Base-by-base conservation (phyloP, 2,113 vertebrate species). In the Hippocampus comes region DNA sequence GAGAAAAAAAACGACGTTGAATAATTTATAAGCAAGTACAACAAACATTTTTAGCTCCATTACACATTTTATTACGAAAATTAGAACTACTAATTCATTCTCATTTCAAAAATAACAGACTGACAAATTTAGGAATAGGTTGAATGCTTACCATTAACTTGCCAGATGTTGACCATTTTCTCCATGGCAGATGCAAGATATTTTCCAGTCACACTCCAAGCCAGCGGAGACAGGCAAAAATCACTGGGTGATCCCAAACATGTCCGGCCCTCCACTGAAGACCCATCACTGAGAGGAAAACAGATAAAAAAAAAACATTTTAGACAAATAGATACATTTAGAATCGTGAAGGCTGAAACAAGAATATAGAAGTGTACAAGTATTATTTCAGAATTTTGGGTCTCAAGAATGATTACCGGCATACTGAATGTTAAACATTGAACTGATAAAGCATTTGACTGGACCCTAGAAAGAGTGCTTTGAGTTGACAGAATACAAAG, bases 91-190 rank as follows among this genome's bases (percentile, higher is more conserved):
- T 59, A 5, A 61, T 34, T 18, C 9, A 61, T 17, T 9, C 27
- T 51, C 43, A 53, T 68, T 34, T 34, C 9, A 18, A 68, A 69
- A 68, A 23, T 66, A 55, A 25, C 15, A 42, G 1, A 25, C 9
- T 20, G 9, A 18, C 25, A 51, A 68, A 53, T 18, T 18, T 30
- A 49, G 55, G 51, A 55, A 4, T 12, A 55, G 18, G 2, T 14
- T 1, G 2, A 23, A 34, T 23, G 21, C 89, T 63, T 91, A 99
- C 97, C 97, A 43, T 96, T 99, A 73, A 99, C 95, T 86, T 98
- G 97, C 96, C 97, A 99, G 75, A 99, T 97, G 93, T 98, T 99
- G 79, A 99, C 95, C 90, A 94, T 91, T 83, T 99, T 99, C 71
- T 99, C 97, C 63, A 95, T 91, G 71, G 96, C 95, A 14, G 95